A percentile compares a stretch with the other conserved stretches of the same genome.
phyloP scores from a whole-genome alignment of 2,888 invertebrate genomes.

The Aporophyla lueneburgensis region DNA sequence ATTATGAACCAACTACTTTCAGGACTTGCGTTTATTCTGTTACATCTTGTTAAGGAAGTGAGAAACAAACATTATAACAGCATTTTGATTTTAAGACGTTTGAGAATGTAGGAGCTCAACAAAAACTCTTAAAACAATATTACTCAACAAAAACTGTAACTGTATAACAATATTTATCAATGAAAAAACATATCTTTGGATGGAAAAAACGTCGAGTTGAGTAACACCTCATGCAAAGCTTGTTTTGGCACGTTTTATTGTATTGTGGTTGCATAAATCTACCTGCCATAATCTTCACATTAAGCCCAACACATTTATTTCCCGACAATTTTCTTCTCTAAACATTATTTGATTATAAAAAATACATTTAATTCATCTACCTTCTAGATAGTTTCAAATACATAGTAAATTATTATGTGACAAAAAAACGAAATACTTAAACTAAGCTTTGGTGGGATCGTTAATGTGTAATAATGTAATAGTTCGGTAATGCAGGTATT shows the following conservation, averaged over 20 bases:
- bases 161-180: neutral
- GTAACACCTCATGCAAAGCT: neutral
- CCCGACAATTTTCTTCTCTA: constrained; percentile 53
- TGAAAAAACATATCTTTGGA: neutral
- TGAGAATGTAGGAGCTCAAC: neutral
- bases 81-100: neutral
- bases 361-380: constrained; percentile 74
- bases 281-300: neutral
- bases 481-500: constrained; percentile 81
- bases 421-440: constrained; percentile 85
- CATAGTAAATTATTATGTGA: constrained; percentile 74
- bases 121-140: neutral
- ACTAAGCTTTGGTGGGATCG: constrained; percentile 90
- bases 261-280: neutral
- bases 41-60: neutral
- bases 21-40: too few relatives aligned
- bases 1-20: too few relatives aligned
- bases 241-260: constrained; percentile 8
- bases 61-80: neutral
- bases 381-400: constrained; percentile 71
- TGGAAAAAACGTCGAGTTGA: neutral
- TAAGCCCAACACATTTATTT: constrained; percentile 48
- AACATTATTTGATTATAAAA: constrained; percentile 69
- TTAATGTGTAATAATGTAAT: constrained; percentile 80
- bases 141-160: neutral